Base-by-base conservation (phyloP, 2,888 invertebrate species). In the Drosophila quasianomalipes region DNA sequence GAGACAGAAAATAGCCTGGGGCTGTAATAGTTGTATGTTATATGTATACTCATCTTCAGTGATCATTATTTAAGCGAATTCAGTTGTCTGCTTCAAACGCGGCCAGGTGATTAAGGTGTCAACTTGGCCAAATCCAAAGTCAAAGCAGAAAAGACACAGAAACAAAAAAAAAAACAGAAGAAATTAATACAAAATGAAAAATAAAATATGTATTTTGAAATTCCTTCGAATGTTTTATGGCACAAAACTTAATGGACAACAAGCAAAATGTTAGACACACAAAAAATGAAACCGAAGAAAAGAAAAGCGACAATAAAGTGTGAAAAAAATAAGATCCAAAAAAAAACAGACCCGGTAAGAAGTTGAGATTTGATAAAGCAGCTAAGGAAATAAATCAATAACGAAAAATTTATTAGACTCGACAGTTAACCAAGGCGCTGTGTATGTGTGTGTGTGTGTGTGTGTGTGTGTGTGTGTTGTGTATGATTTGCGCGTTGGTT, bases 311-410 rank as follows among this genome's bases (percentile, higher is more conserved):
- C 55, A 70, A 47, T 16, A 9, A 59, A 41, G 62, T 67, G 58
- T 67, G 60, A 78, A 70, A 52, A 64, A 31, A 51, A 39, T 19
- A 35, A 35, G 9, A 55, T 16, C 55, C 39, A 61, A 64, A n/a
- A 37, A 51, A 44, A 44, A 44, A 10, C n/a, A n/a, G n/a, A 41
- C n/a, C 6, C 22, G 14, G 52, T 51, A 62, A 66, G 61, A 85
- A 62, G 57, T 62, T 37, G 54, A 19, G 51, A 62, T 69, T 62
- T 70, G 85, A 83, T 85, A 76, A 85, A 90, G 61, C 82, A 83
- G 79, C 89, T 83, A 85, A 90, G 78, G 76, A 90, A 90, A 86
- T 89, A 86, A 86, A 90, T 89, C 90, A 86, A 90, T 89, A 89
- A 74, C 58, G 63, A 81, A 78, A 59, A 70, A 79, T 69, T 76